Percentiles rank a stretch among this genome's conserved stretches.
phyloP scores from a whole-genome alignment of 2,797 vertebrate genomes.

The Aulostomus chinensis region DNA sequence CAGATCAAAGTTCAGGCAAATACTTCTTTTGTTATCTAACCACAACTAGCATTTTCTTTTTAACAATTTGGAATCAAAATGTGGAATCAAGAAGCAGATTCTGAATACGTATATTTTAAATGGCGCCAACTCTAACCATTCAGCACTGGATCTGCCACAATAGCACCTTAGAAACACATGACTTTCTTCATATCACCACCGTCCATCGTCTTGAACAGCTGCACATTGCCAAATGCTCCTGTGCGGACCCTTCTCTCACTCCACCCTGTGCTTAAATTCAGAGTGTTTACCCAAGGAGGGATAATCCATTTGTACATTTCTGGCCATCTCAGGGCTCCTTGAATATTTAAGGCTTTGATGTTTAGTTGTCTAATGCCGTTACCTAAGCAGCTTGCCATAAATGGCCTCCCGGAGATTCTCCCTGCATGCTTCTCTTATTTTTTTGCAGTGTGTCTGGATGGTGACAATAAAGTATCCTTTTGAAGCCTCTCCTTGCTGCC shows the following conservation, averaged over 20 bases:
- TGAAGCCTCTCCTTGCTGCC: slow-evolving; percentile 58
- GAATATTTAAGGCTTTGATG: slow-evolving; percentile 70
- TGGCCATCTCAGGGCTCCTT: slow-evolving; percentile 45
- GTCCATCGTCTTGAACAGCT: slow-evolving; percentile 12
- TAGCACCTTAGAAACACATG: not conserved
- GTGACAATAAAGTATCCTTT: slow-evolving; percentile 56
- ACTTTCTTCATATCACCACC: slow-evolving; percentile 5
- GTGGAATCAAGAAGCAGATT: too few species aligned
- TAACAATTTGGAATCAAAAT: too few species aligned
- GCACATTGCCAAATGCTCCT: slow-evolving; percentile 15
- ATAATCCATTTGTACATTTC: slow-evolving; percentile 65
- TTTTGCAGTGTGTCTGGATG: slow-evolving; percentile 50
- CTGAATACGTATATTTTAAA: too few species aligned
- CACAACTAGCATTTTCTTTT: too few species aligned
- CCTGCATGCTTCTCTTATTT: slow-evolving; percentile 20
- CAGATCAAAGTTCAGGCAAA: too few species aligned
- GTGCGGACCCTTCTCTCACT: slow-evolving; percentile 5
- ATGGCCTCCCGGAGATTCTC: slow-evolving; percentile 53
- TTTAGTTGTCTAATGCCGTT: slow-evolving; percentile 60
- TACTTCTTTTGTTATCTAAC: too few species aligned
- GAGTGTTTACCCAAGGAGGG: slow-evolving; percentile 50
- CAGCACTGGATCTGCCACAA: slow-evolving; percentile 1
- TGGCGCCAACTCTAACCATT: too few species aligned
- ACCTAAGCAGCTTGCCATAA: slow-evolving; percentile 63
- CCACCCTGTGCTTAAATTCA: slow-evolving; percentile 17